phyloP scores from a whole-genome alignment of 2,113 vertebrate genomes.

The Labeo catla region DNA sequence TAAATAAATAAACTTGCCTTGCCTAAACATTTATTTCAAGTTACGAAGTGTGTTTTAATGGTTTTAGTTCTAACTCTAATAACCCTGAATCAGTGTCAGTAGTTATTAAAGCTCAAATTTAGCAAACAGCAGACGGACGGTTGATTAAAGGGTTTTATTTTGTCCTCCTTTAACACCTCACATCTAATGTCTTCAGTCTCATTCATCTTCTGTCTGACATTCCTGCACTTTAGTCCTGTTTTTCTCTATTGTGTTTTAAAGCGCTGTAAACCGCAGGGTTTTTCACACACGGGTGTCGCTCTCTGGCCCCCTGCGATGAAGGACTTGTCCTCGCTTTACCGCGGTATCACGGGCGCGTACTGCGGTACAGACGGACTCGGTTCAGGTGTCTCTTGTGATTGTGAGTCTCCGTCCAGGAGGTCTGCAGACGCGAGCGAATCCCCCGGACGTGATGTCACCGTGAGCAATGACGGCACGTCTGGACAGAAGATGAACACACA shows the following conservation, averaged over 20 bases:
- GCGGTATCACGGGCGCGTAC: not conserved
- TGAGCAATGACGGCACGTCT: slow-evolving; percentile 38
- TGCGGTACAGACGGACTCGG: too few relatives aligned
- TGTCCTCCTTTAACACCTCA: too few relatives aligned
- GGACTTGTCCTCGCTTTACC: not conserved
- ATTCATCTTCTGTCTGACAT: not conserved
- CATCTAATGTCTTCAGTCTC: too few relatives aligned
- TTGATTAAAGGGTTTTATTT: too few relatives aligned
- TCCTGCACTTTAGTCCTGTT: not conserved
- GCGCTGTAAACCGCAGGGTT: not conserved
- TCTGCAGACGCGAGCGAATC: not conserved
- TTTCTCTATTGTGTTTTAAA: not conserved
- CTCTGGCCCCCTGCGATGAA: slow-evolving; percentile 50
- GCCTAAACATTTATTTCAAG: too few relatives aligned
- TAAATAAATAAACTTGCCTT: too few relatives aligned
- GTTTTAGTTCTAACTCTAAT: not conserved
- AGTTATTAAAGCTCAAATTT: too few relatives aligned
- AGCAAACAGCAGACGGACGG: too few relatives aligned
- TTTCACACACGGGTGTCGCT: slow-evolving; percentile 69
- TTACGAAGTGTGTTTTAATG: not conserved
- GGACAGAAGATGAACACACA: slow-evolving; percentile 8
- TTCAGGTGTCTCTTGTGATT: slow-evolving; percentile 21
- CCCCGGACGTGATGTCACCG: slow-evolving; percentile 44
- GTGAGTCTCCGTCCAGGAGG: not conserved
- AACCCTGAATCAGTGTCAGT: not conserved